Evolutionary conservation across 2,888 invertebrate species (phyloP), one percentile per base, ranked within the genome.

Genomic region (Drymonia ruficornis): DNA sequence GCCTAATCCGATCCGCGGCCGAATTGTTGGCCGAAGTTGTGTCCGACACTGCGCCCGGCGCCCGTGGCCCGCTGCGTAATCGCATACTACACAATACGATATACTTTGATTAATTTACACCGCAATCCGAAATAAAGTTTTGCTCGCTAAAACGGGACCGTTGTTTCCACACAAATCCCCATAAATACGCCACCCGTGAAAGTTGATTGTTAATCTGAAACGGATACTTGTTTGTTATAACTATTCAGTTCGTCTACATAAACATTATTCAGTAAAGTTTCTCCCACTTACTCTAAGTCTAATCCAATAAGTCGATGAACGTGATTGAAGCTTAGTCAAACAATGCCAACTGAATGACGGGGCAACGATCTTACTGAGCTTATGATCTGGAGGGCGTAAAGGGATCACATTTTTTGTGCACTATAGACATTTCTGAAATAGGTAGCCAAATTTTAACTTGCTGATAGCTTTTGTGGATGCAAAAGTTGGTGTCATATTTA

Each of bases 51-150:
- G 65, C 72, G 57, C 61, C 54, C 62, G 16, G 55, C 72, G 63
- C 58, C 72, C 72, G 78, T 77, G 76, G 69, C 76, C 78, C 72
- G 54, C 72, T 70, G 73, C 74, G 87, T 88, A 88, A 89, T 89
- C 83, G 78, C 78, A 78, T 73, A 82, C 84, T 80, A 79, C 77
- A 83, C 70, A 73, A 66, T 70, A 70, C 77, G 74, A 86, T 84
- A 84, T 83, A 87, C 86, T 87, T 88, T 89, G 88, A 90, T 89
- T 91, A 87, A 89, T 89, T 89, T 84, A 82, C 81, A 85, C 88
- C 89, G 69, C 89, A 89, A 65, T 74, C 77, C 76, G 78, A 75
- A 84, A 82, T 82, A 85, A 90, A 89, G 81, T 89, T 90, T 86
- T 65, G 80, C 70, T 70, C 75, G 80, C 80, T 89, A 84, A 88